Percentiles rank a stretch among this genome's conserved stretches.
phyloP scores from a whole-genome alignment of 2,113 vertebrate species.

The Vulpes vulpes region DNA sequence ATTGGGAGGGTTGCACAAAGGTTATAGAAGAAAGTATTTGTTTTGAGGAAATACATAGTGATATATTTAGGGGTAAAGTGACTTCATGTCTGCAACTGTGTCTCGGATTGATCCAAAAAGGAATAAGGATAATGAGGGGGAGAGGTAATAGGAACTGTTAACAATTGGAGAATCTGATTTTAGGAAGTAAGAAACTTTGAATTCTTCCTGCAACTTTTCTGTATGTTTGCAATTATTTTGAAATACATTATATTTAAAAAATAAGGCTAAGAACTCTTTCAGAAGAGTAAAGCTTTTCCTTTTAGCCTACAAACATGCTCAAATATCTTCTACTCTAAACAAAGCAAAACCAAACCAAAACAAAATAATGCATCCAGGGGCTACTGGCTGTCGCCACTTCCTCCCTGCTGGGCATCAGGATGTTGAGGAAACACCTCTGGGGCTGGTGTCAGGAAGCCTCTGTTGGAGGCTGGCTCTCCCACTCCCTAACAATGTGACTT shows the following conservation, averaged over 20 bases:
- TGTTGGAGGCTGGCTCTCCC: background rate
- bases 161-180: background rate
- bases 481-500: background rate
- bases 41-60: constrained; percentile 13
- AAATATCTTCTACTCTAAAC: constrained; percentile 56
- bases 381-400: background rate
- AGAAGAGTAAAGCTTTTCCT: constrained; percentile 36
- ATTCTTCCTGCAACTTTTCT: constrained; percentile 10
- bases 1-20: background rate
- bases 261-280: constrained; percentile 25
- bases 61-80: background rate
- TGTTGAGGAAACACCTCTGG: constrained; percentile 52
- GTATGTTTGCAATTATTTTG: constrained; percentile 38
- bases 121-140: background rate
- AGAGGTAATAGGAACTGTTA: background rate
- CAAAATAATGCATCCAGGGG: background rate
- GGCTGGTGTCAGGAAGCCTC: constrained; percentile 49
- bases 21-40: background rate
- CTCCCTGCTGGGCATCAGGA: constrained; percentile 56
- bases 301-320: constrained; percentile 44
- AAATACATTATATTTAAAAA: constrained; percentile 40
- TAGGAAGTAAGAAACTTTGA: background rate
- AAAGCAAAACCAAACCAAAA: constrained; percentile 64
- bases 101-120: constrained; percentile 36
- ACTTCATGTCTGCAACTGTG: background rate